These are phyloP conservation scores for Diloba caeruleocephala DNA, from an alignment of 2,888 invertebrate species.

Conservation along the genomic window DNA sequence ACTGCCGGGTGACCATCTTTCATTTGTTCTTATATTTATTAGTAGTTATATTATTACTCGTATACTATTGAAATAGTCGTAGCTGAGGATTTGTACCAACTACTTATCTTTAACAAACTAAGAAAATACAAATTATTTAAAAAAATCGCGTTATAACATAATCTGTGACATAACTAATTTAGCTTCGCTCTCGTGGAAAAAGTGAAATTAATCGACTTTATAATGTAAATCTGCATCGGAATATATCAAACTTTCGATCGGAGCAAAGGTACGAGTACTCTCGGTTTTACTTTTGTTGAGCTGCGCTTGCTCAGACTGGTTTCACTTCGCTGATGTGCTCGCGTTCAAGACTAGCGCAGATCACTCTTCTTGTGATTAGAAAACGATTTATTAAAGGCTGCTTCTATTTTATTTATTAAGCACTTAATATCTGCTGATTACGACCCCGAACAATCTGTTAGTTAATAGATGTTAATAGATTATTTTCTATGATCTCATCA, in stretches of 20 bases:
- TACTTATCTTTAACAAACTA: constrained; percentile 2
- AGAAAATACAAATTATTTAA: constrained; percentile 25
- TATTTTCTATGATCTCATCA: too few relatives aligned
- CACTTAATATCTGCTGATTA: constrained; percentile 4
- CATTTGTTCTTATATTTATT: too few relatives aligned
- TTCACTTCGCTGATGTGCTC: constrained; percentile 49
- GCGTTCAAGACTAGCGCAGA: constrained; percentile 39
- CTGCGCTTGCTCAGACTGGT: constrained; percentile 48
- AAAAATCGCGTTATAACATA: too few relatives aligned
- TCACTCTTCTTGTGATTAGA: constrained; percentile 41
- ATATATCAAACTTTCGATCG: constrained; percentile 66
- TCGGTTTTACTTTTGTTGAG: constrained; percentile 63
- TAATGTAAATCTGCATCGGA: constrained; percentile 47
- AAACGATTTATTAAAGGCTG: constrained; percentile 39
- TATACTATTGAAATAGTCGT: too few relatives aligned
- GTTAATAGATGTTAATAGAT: too few relatives aligned
- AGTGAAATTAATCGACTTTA: constrained; percentile 47
- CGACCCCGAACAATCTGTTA: not conserved
- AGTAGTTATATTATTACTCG: too few relatives aligned
- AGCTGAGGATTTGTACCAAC: too few relatives aligned
- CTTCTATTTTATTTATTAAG: constrained; percentile 15
- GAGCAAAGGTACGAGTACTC: constrained; percentile 48
- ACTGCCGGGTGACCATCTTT: too few relatives aligned
- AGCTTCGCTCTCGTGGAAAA: constrained; percentile 52
- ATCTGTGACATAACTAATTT: constrained; percentile 35